Evolutionary conservation across 1,140 invertebrate species (phyloP).

Genomic region (Zophobas morio): DNA sequence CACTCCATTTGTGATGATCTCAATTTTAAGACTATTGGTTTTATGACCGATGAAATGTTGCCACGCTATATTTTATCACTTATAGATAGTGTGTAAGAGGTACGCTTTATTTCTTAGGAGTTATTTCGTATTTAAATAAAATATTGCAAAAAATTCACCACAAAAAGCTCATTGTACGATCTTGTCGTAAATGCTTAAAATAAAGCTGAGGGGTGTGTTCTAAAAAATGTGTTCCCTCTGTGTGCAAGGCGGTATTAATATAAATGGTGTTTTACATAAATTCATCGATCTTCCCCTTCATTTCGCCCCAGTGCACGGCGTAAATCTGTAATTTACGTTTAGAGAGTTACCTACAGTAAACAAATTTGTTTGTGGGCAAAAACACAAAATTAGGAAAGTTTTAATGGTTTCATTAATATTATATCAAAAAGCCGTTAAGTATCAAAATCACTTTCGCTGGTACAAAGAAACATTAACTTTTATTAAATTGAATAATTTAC

Average conservation of each 20-base stretch:
- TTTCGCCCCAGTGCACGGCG: no score
- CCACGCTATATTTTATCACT: no score
- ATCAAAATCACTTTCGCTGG: slow-evolving; percentile 13
- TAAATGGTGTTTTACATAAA: slow-evolving; percentile 8
- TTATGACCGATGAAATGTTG: no score
- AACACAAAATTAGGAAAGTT: slow-evolving; percentile 28
- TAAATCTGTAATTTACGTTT: background rate
- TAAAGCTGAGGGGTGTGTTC: no score
- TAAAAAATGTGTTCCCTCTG: no score
- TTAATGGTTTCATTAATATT: slow-evolving; percentile 35
- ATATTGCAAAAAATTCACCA: no score
- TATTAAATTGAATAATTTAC: slow-evolving; percentile 32
- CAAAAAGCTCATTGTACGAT: no score
- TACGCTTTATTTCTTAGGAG: background rate
- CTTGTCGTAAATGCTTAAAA: no score
- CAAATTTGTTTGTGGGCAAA: slow-evolving; percentile 17
- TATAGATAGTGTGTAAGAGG: no score
- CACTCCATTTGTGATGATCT: background rate
- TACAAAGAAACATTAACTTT: slow-evolving; percentile 20
- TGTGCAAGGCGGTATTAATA: background rate
- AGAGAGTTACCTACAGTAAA: slow-evolving; percentile 1
- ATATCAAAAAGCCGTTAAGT: slow-evolving; percentile 34
- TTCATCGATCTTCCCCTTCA: background rate
- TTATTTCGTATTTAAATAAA: no score
- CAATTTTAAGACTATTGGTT: background rate